Conservation (phyloP, 2,113 vertebrate genomes). For the Cynoglossus semilaevis region DNA sequence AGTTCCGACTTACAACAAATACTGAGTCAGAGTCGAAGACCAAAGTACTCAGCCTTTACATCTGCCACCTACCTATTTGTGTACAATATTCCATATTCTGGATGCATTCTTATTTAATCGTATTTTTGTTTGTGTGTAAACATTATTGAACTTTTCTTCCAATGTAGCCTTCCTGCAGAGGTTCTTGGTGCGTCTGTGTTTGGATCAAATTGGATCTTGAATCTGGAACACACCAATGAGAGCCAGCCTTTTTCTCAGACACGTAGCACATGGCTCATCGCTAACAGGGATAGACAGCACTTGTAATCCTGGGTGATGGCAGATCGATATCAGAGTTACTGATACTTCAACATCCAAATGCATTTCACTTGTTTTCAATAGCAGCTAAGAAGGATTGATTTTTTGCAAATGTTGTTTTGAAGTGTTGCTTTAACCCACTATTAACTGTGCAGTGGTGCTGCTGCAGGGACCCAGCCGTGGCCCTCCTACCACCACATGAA, state of each 20-base stretch:
- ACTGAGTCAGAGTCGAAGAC: too few relatives aligned
- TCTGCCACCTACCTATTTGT: too few relatives aligned
- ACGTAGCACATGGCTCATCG: constrained; percentile 7
- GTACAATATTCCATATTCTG: too few relatives aligned
- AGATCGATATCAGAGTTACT: constrained; percentile 30
- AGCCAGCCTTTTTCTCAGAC: neutral
- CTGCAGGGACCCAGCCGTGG: neutral
- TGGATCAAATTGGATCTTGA: neutral
- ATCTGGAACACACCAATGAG: neutral
- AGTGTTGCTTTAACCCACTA: constrained; percentile 10
- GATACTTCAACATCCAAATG: constrained; percentile 35
- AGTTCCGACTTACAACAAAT: too few relatives aligned
- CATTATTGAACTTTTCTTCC: too few relatives aligned
- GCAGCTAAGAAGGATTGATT: constrained; percentile 38
- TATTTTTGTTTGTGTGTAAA: too few relatives aligned
- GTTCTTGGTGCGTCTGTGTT: too few relatives aligned
- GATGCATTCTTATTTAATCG: too few relatives aligned
- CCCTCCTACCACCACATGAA: neutral
- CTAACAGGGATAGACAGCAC: constrained; percentile 12
- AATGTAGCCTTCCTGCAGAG: neutral
- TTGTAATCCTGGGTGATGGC: constrained; percentile 25
- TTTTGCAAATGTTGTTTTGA: constrained; percentile 17
- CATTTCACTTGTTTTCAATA: constrained; percentile 35
- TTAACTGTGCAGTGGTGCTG: neutral
- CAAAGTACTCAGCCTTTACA: too few relatives aligned